phyloP scores from a whole-genome alignment of 2,797 vertebrate species.

The Enteromius viviparus region DNA sequence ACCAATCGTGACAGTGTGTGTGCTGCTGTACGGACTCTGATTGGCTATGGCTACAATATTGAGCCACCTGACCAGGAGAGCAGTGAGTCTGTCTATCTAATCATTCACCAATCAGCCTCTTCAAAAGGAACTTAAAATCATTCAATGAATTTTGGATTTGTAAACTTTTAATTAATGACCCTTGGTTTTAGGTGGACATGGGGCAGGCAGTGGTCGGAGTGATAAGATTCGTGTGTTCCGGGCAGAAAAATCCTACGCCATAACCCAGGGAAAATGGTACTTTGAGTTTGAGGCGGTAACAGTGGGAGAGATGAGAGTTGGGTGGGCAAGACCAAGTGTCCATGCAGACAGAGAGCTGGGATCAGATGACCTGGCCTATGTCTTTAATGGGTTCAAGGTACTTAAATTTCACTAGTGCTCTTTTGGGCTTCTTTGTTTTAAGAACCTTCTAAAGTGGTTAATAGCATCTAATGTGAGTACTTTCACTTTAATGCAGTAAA shows the following conservation, averaged over 20 bases:
- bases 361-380: constrained; percentile 87
- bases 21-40: constrained; percentile 89
- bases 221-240: constrained; percentile 88
- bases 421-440: background rate
- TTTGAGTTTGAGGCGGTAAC: constrained; percentile 94
- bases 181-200: constrained; percentile 70
- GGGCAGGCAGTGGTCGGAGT: constrained; percentile 69
- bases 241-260: constrained; percentile 86
- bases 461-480: background rate
- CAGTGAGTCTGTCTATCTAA: constrained; percentile 76
- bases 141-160: background rate
- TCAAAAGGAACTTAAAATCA: background rate
- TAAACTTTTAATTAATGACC: background rate
- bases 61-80: constrained; percentile 93
- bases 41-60: constrained; percentile 94
- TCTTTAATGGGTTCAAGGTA: constrained; percentile 93
- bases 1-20: constrained; percentile 93
- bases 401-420: background rate
- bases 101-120: background rate
- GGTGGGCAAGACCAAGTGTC: constrained; percentile 89
- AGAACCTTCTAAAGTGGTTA: background rate
- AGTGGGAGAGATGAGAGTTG: constrained; percentile 93
- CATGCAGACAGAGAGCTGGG: constrained; percentile 88
- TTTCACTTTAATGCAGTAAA: background rate
- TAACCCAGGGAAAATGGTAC: constrained; percentile 92